Evolutionary conservation across 2,797 vertebrate genomes (phyloP), one percentile per base, ranked within the genome.

Genomic region (Malacoctenus gilli): DNA sequence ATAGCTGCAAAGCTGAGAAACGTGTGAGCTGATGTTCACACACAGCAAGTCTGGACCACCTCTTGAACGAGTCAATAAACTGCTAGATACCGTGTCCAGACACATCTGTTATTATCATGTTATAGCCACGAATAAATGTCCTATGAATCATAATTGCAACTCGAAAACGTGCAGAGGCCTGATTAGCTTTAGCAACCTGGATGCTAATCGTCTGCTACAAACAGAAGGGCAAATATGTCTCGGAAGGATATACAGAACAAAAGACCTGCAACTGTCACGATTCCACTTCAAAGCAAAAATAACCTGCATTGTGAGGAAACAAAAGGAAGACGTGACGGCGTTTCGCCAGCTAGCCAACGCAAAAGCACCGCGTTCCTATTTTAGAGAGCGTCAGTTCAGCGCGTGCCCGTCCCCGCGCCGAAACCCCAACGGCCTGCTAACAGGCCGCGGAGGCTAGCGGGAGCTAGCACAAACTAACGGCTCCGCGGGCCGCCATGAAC

Each of bases 351-450:
- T 46, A 60, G 41, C 68, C 56, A 37, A 32, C n/a, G 4, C 4
- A 2, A 5, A 61, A 76, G 83, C 82, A 85, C 64, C 84, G 75
- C 25, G 41, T 1, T 15, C 57, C 14, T 49, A 76, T 82, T 85
- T 87, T 80, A 40, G 42, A 47, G 75, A 75, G 43, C 66, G 66
- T 60, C 38, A 21, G 9, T 31, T 57, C 12, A 15, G 40, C 0
- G 67, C 46, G 0, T 25, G 1, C 22, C 50, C 7, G 51, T 53
- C 61, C 74, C 69, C 22, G 68, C 66, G 61, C 57, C 46, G 7
- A 79, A 83, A 85, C 72, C 66, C 28, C 48, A 69, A 52, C 74
- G 79, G 76, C 86, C 77, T 85, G 80, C 57, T 60, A 65, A 47
- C 63, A 80, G 82, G 80, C 83, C 83, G 15, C 23, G 32, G 31